phyloP scores from a whole-genome alignment of 1,140 invertebrate species.

The Diachasma alloeum region DNA sequence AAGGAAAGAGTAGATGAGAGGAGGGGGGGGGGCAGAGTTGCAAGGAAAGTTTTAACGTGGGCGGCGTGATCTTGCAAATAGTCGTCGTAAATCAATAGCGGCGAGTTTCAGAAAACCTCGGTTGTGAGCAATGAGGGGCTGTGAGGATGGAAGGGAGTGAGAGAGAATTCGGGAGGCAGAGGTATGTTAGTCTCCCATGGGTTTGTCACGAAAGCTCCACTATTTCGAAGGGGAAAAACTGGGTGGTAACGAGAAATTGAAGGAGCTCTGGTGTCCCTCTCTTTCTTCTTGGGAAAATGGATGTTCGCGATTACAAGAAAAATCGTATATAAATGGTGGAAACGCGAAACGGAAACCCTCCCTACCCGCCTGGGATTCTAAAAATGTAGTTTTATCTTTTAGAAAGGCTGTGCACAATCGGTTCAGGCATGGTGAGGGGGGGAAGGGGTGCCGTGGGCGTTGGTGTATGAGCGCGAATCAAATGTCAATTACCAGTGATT shows the following conservation, averaged over 20 bases:
- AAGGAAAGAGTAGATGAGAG: neutral
- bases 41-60: conserved; percentile 55
- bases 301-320: conserved; percentile 60
- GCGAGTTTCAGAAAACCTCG: conserved; percentile 31
- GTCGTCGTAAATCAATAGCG: conserved; percentile 59
- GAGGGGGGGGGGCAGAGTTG: conserved; percentile 38
- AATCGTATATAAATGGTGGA: conserved; percentile 59
- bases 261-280: conserved; percentile 37
- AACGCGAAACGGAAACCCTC: conserved; percentile 26
- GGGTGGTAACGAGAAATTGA: conserved; percentile 58
- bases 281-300: conserved; percentile 47
- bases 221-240: neutral
- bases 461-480: conserved; percentile 8
- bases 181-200: conserved; percentile 9
- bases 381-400: conserved; percentile 47
- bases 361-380: neutral
- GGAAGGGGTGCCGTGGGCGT: neutral
- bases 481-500: conserved; percentile 10
- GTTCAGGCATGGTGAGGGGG: no score
- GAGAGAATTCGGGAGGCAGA: neutral
- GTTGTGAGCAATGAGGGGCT: conserved; percentile 6
- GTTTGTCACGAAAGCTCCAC: conserved; percentile 10
- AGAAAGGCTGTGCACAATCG: neutral
- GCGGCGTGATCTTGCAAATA: conserved; percentile 60
- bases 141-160: neutral